Base-by-base conservation (phyloP, 1,140 invertebrate species). In the Drosophila subpulchrella region DNA sequence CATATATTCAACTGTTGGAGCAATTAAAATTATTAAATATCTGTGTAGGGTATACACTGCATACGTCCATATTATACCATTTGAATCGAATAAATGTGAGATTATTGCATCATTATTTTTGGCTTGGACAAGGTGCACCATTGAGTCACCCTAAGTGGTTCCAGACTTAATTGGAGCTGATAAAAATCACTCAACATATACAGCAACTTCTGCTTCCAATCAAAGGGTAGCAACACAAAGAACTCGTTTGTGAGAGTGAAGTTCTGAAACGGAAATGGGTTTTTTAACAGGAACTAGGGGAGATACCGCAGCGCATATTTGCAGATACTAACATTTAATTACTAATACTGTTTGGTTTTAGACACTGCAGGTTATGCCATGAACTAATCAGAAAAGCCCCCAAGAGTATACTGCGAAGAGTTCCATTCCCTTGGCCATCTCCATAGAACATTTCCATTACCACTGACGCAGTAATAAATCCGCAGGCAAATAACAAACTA, bases 111-210 rank as follows among this genome's bases (percentile, higher is more conserved):
- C 20, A 44, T 15, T 15, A 7, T 4, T 15, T 34, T 53, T 7
- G 10, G 0, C 15, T 24, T 11, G 6, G 48, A 11, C 30, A 57
- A 71, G 44, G 67, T 68, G 67, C 38, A 42, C 15, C 36, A 6
- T 30, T 71, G 67, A 71, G 36, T 71, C 67, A 71, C 42, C 30
- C 17, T 54, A 34, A 47, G 57, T 70, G 30, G 42, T 48, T 71
- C 36, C 44, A 53, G 67, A 71, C 68, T 75, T 71, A 81, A 86
- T 66, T 63, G 78, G 68, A 78, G 78, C 47, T 78, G 81, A 85
- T 85, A 85, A 82, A 71, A 86, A 78, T 85, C 78, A 54, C 50
- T 57, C 63, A 46, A 57, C 57, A 58, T 56, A 54, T 34, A 17
- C 12, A 55, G 46, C 51, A 48, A 59, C 48, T 47, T 34, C 50